Base-by-base conservation (phyloP, 2,113 vertebrate species). In the Ardeotis arabs region DNA sequence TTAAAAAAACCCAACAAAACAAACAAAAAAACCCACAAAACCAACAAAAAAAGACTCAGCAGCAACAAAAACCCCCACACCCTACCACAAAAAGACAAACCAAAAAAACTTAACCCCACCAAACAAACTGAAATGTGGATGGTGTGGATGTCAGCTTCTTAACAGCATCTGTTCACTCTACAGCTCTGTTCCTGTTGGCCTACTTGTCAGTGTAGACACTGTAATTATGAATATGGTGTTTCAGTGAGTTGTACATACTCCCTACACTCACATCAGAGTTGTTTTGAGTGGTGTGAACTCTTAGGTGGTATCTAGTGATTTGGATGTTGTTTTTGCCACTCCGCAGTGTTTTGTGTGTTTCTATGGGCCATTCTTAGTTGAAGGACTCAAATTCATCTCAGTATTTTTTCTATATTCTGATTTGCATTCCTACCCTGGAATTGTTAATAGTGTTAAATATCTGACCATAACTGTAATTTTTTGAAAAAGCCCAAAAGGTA, bases 291-390 rank as follows among this genome's bases (percentile, higher is more conserved):
- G 3, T 37, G 8, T 27, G 22, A 44, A 9, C 35, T 45, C 50
- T 12, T 4, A 31, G 25, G 25, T 55, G 28, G 14, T 18, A 53
- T 50, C 12, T 68, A 35, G 17, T 19, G 44, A 9, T 84, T 31
- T 2, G 4, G 6, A 28, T 21, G 52, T 27, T 29, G 24, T 50
- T 78, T 68, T 56, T 77, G 56, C 37, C 9, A 0, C 44, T 70
- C 37, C 12, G 29, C 3, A 4, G 25, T 44, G 68, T 58, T 83
- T 23, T 60, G 11, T 73, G 45, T 1, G 0, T 81, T 89, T 69
- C 53, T n/a, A 0, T 16, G 16, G 12, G 50, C 41, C 1, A 0
- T 56, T 33, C 44, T 41, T 77, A 4, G 5, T 7, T 66, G 45
- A 78, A 78, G 27, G 18, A 55, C 22, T 70, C 29, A 44, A 16